Evolutionary conservation across 2,797 vertebrate genomes (phyloP), one percentile per base, ranked within the genome.

Genomic region (Sebastes kiyomatsui): DNA sequence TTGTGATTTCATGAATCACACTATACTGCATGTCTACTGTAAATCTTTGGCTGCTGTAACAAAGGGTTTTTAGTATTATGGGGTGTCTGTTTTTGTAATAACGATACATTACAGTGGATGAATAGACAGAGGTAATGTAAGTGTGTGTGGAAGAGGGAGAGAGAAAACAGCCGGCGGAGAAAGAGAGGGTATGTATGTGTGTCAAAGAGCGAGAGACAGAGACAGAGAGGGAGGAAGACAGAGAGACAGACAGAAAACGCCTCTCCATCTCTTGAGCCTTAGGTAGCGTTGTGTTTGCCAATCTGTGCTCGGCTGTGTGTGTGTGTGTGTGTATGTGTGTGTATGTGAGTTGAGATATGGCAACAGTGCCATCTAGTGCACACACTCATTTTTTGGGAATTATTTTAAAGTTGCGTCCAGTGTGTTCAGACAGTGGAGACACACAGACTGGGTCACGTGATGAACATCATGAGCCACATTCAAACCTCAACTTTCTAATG

Each of bases 301-400:
- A 72, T 85, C 82, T 88, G 68, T 88, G 80, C 76, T 58, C 46
- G 46, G 46, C 46, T 49, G 46, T 49, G 18, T 20, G 46, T 46
- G 42, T 49, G 46, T 49, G 46, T 49, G 0, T 49, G 1, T 46
- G 68, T 68, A 82, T 55, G 67, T 64, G 23, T 55, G 62, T 52
- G 35, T 54, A 71, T 42, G 42, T 64, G 66, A 9, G 54, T 27
- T 79, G 79, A 70, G 68, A 67, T 77, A 91, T 72, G 84, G 62
- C 92, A 93, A 93, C 87, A 94, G 87, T 94, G 93, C 93, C 93
- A 94, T 88, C 93, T 94, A 93, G 86, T 93, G 93, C 35, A 73
- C 14, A 18, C 1, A 67, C 3, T 16, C 0, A 23, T 65, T 52
- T 42, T 54, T 2, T 0, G 7, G 23, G 11, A 52, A 56, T 66